A percentile compares a stretch with the other conserved stretches of the same genome.
Evolutionary conservation across 2,888 invertebrate species (phyloP).

Genomic region (Aporophyla nigra): DNA sequence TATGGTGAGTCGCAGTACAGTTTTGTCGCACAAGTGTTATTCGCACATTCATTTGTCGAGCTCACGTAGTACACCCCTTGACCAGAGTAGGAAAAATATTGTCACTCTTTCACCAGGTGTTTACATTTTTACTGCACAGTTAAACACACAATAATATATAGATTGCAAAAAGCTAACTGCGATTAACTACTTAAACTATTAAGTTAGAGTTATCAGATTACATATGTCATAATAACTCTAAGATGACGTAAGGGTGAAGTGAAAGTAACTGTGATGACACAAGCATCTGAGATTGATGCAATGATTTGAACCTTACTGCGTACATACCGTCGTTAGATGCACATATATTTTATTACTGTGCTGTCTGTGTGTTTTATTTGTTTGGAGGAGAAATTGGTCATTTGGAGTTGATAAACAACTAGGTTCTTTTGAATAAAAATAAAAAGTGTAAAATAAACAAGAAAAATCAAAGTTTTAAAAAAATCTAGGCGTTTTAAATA

Average conservation of each 20-base stretch:
- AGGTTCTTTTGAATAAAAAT: no score
- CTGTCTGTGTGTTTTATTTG: background rate
- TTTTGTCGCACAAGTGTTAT: no score
- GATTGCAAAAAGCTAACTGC: background rate
- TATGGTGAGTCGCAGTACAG: no score
- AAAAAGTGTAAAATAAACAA: no score
- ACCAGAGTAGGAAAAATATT: no score
- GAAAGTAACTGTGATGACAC: constrained; percentile 68
- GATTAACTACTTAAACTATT: constrained; percentile 9
- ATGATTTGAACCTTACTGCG: constrained; percentile 31
- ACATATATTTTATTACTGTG: constrained; percentile 13
- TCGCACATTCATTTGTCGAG: no score
- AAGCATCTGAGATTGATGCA: constrained; percentile 60
- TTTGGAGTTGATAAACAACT: background rate
- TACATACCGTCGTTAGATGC: constrained; percentile 6
- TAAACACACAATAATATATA: background rate
- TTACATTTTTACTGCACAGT: no score
- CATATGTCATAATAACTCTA: constrained; percentile 57
- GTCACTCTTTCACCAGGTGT: no score
- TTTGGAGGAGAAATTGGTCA: background rate
- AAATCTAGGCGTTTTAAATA: no score
- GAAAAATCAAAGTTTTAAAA: no score
- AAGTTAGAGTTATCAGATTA: constrained; percentile 6
- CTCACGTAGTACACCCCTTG: no score
- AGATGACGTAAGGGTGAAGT: constrained; percentile 66